Evolutionary conservation across 2,113 vertebrate species (phyloP).

Genomic region (Oncorhynchus masou): DNA sequence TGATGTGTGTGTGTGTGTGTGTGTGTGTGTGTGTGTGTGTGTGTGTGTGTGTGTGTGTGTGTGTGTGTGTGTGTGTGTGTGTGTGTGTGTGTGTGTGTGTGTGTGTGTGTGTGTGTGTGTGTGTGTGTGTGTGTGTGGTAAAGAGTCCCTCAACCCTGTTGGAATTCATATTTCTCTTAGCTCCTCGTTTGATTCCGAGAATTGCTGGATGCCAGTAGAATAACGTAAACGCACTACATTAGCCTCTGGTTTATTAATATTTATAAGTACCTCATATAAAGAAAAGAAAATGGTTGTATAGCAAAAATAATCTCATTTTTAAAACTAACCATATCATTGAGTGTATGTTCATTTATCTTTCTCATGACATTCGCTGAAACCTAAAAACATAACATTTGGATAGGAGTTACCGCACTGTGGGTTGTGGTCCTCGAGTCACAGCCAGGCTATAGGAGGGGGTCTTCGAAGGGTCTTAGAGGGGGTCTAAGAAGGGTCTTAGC

Average conservation of each 20-base stretch:
- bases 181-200: slow-evolving; percentile 76
- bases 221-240: slow-evolving; percentile 78
- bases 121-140: too few relatives aligned
- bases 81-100: background rate
- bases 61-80: too few relatives aligned
- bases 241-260: slow-evolving; percentile 82
- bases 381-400: background rate
- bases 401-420: background rate
- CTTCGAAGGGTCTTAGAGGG: too few relatives aligned
- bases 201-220: slow-evolving; percentile 80
- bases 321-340: slow-evolving; percentile 1
- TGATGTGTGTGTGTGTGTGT: too few relatives aligned
- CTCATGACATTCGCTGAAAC: slow-evolving; percentile 22
- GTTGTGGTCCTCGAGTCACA: background rate
- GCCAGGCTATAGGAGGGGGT: too few relatives aligned
- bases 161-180: slow-evolving; percentile 83
- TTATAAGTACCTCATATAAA: slow-evolving; percentile 81
- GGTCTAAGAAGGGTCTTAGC: background rate
- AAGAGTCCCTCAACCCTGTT: slow-evolving; percentile 75
- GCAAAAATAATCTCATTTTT: slow-evolving; percentile 67
- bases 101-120: too few relatives aligned
- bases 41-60: too few relatives aligned
- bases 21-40: too few relatives aligned
- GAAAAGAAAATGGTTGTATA: slow-evolving; percentile 81
- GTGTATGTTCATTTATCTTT: slow-evolving; percentile 15